Percentiles rank a stretch among this genome's conserved stretches.
These are phyloP conservation scores for Malurus splendens DNA, from an alignment of 2,797 vertebrate genomes.

Conservation along the genomic window DNA sequence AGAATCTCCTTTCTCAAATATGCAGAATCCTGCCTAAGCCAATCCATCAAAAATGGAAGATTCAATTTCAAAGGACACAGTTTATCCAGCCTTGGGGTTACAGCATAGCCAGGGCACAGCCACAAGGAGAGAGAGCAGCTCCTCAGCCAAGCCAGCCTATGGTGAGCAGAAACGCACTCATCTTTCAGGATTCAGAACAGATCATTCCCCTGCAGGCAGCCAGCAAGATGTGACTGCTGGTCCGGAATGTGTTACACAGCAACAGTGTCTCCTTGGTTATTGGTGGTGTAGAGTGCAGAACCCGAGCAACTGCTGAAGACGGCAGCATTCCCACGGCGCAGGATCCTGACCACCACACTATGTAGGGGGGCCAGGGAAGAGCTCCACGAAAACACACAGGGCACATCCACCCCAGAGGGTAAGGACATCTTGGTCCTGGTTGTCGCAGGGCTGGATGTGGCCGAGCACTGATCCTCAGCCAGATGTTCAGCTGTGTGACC, in stretches of 20 bases:
- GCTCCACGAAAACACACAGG: background rate
- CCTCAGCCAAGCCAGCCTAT: background rate
- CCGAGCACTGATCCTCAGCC: background rate
- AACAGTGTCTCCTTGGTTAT: background rate
- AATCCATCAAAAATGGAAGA: background rate
- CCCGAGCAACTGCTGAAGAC: background rate
- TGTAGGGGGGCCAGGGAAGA: background rate
- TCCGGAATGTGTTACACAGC: background rate
- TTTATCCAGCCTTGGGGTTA: background rate
- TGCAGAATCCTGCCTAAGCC: background rate
- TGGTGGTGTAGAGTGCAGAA: background rate
- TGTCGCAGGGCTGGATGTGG: background rate
- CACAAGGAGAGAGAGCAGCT: background rate
- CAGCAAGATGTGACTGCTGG: background rate
- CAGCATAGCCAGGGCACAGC: background rate
- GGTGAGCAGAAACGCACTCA: background rate
- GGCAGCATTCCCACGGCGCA: background rate
- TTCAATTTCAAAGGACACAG: background rate
- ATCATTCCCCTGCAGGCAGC: background rate
- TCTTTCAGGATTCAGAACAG: background rate
- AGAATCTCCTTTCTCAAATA: background rate
- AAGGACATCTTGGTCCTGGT: background rate
- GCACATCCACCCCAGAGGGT: accelerated
- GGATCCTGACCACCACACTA: background rate
- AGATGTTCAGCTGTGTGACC: background rate